Evolutionary conservation across 2,113 vertebrate species (phyloP), one percentile per base, ranked within the genome.

Genomic region (Oceanites oceanicus): DNA sequence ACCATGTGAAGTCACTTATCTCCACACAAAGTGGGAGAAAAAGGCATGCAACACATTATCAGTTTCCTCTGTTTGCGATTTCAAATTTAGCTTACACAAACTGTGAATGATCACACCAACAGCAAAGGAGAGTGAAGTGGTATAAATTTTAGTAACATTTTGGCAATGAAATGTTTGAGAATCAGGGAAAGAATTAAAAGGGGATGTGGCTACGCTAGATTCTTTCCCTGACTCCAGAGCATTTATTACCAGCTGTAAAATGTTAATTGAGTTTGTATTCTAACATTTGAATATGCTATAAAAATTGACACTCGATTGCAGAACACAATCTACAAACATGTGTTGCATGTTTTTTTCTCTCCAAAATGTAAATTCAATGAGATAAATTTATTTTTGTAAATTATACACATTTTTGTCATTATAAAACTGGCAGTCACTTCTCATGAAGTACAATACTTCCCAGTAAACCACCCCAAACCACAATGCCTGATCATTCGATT

Each of bases 231-330:
- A 58, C 53, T 95, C 86, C 75, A 58, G 62, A 83, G 8, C 71
- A 66, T 77, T 92, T 90, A 85, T 88, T 83, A 58, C 58, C 82
- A 92, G 55, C 40, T 86, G 72, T 44, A 86, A 92, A 93, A 53
- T 38, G 58, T 93, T 90, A 82, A 92, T 68, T 81, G 86, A 40
- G 19, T 90, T 92, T 83, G n/a, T 38, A 73, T 53, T 76, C 14
- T 83, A 86, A 76, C 71, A 56, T 94, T 82, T 90, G 40, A 79
- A 83, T 79, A 56, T 62, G 49, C 42, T 80, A 38, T 70, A 85
- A 72, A 86, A 62, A 83, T 53, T 83, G 67, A 80, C 79, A 85
- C 0, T 3, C 4, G 8, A 23, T 52, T 70, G 30, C 10, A 86
- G 50, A 95, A 58, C 15, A 56, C 55, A 83, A 45, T 30, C 34